Evolutionary conservation across 2,113 vertebrate genomes (phyloP).

Genomic region (Chloropsis hardwickii): DNA sequence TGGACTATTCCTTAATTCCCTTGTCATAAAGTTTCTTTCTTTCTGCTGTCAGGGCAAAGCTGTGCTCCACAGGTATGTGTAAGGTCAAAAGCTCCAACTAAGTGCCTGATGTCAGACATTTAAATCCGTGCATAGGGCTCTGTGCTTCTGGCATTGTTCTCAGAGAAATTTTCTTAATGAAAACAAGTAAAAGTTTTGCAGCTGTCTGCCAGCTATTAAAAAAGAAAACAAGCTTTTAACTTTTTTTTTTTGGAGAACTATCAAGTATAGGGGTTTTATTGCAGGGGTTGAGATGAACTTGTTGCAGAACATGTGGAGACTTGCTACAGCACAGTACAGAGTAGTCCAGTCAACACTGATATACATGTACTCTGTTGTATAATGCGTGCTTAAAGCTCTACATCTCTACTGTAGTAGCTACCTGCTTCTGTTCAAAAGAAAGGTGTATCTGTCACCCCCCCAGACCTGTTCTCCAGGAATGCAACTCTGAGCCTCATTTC

Average conservation of each 20-base stretch:
- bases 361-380: neutral
- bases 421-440: neutral
- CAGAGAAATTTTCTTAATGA: neutral
- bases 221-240: neutral
- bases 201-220: neutral
- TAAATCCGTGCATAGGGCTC: accelerated
- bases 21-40: neutral
- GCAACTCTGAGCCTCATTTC: neutral
- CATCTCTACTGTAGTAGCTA: neutral
- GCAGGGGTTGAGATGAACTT: neutral
- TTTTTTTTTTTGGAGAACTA: neutral
- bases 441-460: neutral
- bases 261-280: neutral
- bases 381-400: neutral
- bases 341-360: neutral
- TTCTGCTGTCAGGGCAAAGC: neutral
- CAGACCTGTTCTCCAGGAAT: neutral
- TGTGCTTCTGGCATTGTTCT: neutral
- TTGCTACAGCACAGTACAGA: neutral
- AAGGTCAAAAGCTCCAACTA: neutral
- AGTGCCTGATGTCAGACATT: neutral
- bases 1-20: neutral
- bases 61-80: neutral
- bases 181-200: neutral
- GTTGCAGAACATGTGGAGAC: neutral